Conservation (phyloP, 2,888 invertebrate species). For the Acanthosepion lycidas region DNA sequence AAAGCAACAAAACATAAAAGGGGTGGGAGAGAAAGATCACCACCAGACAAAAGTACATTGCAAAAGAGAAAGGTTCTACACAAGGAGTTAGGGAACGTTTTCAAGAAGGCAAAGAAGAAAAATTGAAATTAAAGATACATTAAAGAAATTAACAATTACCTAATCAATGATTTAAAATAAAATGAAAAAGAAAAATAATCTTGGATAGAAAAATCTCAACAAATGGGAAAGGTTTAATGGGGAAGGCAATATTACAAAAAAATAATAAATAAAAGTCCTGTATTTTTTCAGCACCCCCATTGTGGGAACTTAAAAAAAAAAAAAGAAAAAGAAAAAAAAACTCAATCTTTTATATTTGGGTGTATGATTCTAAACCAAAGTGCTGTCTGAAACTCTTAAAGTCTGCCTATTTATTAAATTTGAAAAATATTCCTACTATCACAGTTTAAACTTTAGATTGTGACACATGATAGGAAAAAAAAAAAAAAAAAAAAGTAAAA, state of each 20-base stretch:
- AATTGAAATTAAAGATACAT: background rate
- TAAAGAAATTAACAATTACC: background rate
- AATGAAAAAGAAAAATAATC: background rate
- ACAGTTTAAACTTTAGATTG: slow-evolving; percentile 3
- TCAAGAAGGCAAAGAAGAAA: background rate
- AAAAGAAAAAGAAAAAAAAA: too few relatives aligned
- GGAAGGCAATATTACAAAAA: background rate
- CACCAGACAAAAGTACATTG: slow-evolving; percentile 13
- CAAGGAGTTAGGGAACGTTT: background rate
- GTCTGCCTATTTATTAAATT: background rate
- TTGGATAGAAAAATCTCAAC: background rate
- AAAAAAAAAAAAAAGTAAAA: background rate
- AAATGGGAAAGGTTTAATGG: background rate
- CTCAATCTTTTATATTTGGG: background rate
- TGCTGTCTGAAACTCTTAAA: background rate
- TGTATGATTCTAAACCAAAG: background rate
- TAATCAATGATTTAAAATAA: background rate
- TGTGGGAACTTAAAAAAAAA: too few relatives aligned
- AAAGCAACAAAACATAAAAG: slow-evolving; percentile 14
- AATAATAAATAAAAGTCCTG: too few relatives aligned
- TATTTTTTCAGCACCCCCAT: too few relatives aligned
- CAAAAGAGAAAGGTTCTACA: background rate
- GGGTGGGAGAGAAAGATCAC: slow-evolving; percentile 33
- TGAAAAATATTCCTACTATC: background rate
- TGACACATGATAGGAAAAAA: background rate